Base-by-base conservation (phyloP, 2,888 invertebrate genomes). In the Heliconius charithonia region DNA sequence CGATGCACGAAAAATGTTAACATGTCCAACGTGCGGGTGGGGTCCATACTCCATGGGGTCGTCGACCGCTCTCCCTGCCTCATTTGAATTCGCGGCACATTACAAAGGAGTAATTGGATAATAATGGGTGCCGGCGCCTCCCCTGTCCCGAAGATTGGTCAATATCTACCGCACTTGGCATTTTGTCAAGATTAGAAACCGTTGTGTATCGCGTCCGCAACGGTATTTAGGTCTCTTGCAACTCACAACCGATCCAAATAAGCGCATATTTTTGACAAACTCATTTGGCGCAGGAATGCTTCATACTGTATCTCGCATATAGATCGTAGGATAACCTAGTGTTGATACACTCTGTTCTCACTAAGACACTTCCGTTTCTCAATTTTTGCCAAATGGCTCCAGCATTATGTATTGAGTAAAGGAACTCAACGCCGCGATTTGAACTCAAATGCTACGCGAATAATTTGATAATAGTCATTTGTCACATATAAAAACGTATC, bases 101-200 rank as follows among this genome's bases (percentile, higher is more conserved):
- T 93, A 93, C 93, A 91, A 93, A 92, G 93, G 93, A 90, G 89
- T 94, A 94, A 94, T 94, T 94, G 94, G 95, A 94, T 95, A 94
- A 95, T 94, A 93, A 94, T 93, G 91, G 93, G 93, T 90, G 90
- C 88, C 88, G 88, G 89, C 92, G 90, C 92, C 92, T 89, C 92
- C 92, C 92, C 83, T 59, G 19, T 92, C 92, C 83, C 37, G 19
- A 78, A 78, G 80, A 78, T 78, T 70, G 80, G 77, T 77, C 77
- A 80, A 80, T 74, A 80, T 78, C 45, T 51, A 75, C 79, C 76
- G 72, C 76, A 62, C 27, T 80, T 79, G 80, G 80, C 80, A 77
- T 59, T 71, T 62, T 79, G 80, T 67, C 80, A 79, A 77, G 62
- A 75, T 75, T 65, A 74, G 74, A 74, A 62, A 63, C 63, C 41